Evolutionary conservation across 1,140 invertebrate genomes (phyloP).

Genomic region (Drosophila athabasca): DNA sequence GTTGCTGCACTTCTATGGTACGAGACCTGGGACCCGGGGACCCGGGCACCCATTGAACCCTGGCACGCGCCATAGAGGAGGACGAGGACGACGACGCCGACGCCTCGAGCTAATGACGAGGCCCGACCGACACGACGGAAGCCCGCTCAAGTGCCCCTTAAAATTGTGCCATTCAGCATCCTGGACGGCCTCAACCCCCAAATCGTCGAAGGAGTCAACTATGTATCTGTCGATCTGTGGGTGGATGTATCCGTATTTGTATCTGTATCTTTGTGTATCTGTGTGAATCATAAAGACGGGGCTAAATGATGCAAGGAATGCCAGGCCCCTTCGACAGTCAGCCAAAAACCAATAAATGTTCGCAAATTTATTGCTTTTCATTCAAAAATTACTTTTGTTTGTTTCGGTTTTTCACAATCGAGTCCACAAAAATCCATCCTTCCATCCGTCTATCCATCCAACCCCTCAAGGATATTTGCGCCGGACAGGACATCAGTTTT

Average conservation of each 20-base stretch:
- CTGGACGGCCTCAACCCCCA: constrained; percentile 19
- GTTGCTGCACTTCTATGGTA: constrained; percentile 62
- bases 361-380: constrained; percentile 81
- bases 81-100: not conserved
- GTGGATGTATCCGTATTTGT: constrained; percentile 35
- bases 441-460: constrained; percentile 15
- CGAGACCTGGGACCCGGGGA: constrained; percentile 8
- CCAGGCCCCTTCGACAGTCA: constrained; percentile 51
- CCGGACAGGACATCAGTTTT: constrained; percentile 54
- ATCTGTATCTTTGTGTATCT: not conserved
- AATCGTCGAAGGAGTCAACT: constrained; percentile 51
- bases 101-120: constrained; percentile 59
- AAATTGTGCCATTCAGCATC: constrained; percentile 23
- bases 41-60: constrained; percentile 19
- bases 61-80: constrained; percentile 44
- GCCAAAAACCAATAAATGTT: constrained; percentile 83
- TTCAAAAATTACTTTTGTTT: constrained; percentile 79
- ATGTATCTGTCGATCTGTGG: constrained; percentile 39
- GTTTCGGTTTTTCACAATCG: constrained; percentile 65
- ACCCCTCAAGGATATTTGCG: constrained; percentile 36
- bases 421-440: constrained; percentile 34
- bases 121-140: constrained; percentile 47
- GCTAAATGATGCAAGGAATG: constrained; percentile 69
- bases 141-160: constrained; percentile 65
- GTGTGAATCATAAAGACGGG: constrained; percentile 51